Evolutionary conservation across 2,797 vertebrate species (phyloP), one percentile per base, ranked within the genome.

Genomic region (Enteromius viviparus): DNA sequence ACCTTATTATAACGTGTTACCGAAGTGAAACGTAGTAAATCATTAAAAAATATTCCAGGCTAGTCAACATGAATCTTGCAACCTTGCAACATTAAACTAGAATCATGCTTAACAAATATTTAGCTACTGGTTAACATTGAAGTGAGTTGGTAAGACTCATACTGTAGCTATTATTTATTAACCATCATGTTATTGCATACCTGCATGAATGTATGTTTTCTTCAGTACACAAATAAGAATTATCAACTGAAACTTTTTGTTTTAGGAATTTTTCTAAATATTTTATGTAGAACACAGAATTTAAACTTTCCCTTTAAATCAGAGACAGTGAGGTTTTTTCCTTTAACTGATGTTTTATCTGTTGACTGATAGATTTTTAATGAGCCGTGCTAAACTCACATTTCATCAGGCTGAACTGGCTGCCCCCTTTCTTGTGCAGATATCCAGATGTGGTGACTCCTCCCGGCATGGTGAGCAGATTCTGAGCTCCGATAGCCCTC

Each of bases 401-500:
- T 89, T 96, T 98, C 91, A 97, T 90, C 66, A 99, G 94, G 89
- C 98, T 98, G 90, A 99, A 95, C 90, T 98, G 97, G 62, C 96
- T 99, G 23, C 96, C 97, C 23, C 98, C 98, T 88, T 99, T 99
- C 93, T 99, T 99, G 91, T 99, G 98, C 70, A 99, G 94, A 89
- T 99, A 99, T 0, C 98, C 98, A 0, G 96, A 91, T 0, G 93
- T 94, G 80, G 94, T 91, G 69, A 99, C 97, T 12, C 97, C 97
- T 77, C 97, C 98, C 0, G 98, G 98, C 98, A 99, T 99, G 14
- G 98, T 99, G 85, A 99, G 92, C 80, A 99, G 95, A 90, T 99
- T 99, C 93, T 99, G 98, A 78, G 98, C 98, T 76, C 98, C 98
- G 8, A 99, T 99, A 86, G 97, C 97, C 92, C 95, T 96, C 98